These are phyloP conservation scores for Siniperca undulata DNA, from an alignment of 2,797 vertebrate genomes.

Conservation along the genomic window DNA sequence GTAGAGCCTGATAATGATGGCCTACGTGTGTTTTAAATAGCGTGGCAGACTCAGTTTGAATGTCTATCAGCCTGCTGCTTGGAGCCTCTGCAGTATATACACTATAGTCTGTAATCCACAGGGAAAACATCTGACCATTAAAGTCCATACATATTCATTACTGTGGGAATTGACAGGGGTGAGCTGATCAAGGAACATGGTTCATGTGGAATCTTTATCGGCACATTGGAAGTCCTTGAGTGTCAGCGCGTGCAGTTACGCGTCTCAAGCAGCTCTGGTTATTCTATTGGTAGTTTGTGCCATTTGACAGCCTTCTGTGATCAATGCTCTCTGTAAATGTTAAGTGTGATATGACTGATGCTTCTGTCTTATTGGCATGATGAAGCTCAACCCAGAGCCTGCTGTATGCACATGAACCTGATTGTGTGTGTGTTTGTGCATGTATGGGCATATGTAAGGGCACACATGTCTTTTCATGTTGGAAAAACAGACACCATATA, in stretches of 20 bases:
- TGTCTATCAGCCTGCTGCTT: slow-evolving; percentile 32
- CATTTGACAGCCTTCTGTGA: slow-evolving; percentile 65
- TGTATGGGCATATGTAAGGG: not conserved
- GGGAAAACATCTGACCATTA: slow-evolving; percentile 35
- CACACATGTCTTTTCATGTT: slow-evolving; percentile 10
- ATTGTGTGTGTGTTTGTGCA: not conserved
- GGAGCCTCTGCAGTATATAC: slow-evolving; percentile 30
- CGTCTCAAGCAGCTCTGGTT: slow-evolving; percentile 46
- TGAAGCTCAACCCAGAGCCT: slow-evolving; percentile 20
- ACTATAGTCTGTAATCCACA: slow-evolving; percentile 20
- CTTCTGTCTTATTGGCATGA: slow-evolving; percentile 47
- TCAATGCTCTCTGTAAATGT: slow-evolving; percentile 73
- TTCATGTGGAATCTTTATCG: slow-evolving; percentile 38
- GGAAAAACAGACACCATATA: slow-evolving; percentile 12
- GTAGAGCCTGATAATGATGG: slow-evolving; percentile 64
- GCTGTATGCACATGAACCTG: slow-evolving; percentile 16
- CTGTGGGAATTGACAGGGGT: slow-evolving; percentile 7
- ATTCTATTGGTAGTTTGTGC: slow-evolving; percentile 55
- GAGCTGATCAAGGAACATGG: slow-evolving; percentile 25
- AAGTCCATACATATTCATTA: slow-evolving; percentile 40
- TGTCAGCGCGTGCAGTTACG: slow-evolving; percentile 13
- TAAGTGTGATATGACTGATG: slow-evolving; percentile 54
- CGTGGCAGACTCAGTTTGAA: slow-evolving; percentile 50
- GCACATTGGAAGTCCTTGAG: slow-evolving; percentile 38
- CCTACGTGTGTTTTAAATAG: slow-evolving; percentile 65